Evolutionary conservation across 2,113 vertebrate genomes (phyloP).

Genomic region (Heterochromis multidens): DNA sequence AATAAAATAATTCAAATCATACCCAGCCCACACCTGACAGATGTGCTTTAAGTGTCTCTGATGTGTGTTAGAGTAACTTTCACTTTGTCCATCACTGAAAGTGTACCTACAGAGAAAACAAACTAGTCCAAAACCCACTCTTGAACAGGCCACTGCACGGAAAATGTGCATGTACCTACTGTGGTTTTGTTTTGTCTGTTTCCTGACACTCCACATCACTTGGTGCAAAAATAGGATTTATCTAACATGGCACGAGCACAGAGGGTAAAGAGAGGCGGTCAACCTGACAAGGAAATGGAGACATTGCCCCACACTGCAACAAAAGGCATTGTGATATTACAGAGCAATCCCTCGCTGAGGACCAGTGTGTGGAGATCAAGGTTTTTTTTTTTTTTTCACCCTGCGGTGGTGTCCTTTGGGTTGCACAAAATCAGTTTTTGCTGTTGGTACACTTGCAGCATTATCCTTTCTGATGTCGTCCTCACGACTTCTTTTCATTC

Average conservation of each 20-base stretch:
- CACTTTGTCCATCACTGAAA: no score
- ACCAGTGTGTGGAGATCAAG: neutral
- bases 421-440: constrained; percentile 6
- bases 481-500: neutral
- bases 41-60: neutral
- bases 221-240: constrained; percentile 28
- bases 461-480: constrained; percentile 1
- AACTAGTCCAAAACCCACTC: neutral
- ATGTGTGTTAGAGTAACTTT: no score
- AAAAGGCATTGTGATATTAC: constrained; percentile 13
- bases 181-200: neutral
- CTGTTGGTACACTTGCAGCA: neutral
- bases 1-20: neutral
- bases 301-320: neutral
- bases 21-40: neutral
- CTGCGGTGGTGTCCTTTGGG: neutral
- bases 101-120: neutral
- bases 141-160: neutral
- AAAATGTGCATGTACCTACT: neutral
- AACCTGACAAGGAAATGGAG: constrained; percentile 25
- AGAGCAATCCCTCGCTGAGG: neutral
- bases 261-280: constrained; percentile 5
- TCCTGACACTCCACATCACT: constrained; percentile 13
- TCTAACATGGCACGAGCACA: constrained; percentile 6
- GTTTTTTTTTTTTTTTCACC: neutral